These are phyloP conservation scores for Chromobotia macracanthus DNA, from an alignment of 2,797 vertebrate genomes.

Conservation along the genomic window DNA sequence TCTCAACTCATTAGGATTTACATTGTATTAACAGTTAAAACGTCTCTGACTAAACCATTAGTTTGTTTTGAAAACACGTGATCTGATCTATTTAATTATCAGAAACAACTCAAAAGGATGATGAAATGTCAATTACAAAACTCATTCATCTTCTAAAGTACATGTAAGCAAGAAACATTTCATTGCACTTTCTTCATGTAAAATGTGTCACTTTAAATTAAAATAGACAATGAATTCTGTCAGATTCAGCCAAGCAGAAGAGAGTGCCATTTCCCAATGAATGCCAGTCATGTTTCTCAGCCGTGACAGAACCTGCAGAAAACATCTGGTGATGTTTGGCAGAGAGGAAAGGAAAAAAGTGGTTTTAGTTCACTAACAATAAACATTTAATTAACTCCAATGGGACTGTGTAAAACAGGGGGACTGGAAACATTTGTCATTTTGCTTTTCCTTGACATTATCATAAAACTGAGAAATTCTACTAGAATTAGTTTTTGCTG, in stretches of 20 bases:
- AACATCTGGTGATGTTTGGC: conserved; percentile 55
- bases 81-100: not conserved
- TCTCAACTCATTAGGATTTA: too few species aligned
- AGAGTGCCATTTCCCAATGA: conserved; percentile 35
- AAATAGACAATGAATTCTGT: conserved; percentile 39
- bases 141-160: not conserved
- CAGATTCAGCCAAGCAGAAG: conserved; percentile 13
- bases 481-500: not conserved
- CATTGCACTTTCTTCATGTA: not conserved
- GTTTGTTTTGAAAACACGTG: conserved; percentile 8
- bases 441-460: not conserved
- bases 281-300: conserved; percentile 37
- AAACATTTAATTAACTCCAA: conserved; percentile 70
- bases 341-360: conserved; percentile 45
- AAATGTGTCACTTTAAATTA: conserved; percentile 24
- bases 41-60: too few species aligned
- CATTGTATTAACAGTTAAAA: not conserved
- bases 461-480: not conserved
- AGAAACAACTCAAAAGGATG: conserved; percentile 4
- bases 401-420: conserved; percentile 55
- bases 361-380: conserved; percentile 65
- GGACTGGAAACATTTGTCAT: not conserved
- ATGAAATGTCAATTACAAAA: not conserved
- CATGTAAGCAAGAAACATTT: not conserved
- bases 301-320: conserved; percentile 51